Evolutionary conservation across 2,113 vertebrate genomes (phyloP).

Genomic region (Elaphurus davidianus): DNA sequence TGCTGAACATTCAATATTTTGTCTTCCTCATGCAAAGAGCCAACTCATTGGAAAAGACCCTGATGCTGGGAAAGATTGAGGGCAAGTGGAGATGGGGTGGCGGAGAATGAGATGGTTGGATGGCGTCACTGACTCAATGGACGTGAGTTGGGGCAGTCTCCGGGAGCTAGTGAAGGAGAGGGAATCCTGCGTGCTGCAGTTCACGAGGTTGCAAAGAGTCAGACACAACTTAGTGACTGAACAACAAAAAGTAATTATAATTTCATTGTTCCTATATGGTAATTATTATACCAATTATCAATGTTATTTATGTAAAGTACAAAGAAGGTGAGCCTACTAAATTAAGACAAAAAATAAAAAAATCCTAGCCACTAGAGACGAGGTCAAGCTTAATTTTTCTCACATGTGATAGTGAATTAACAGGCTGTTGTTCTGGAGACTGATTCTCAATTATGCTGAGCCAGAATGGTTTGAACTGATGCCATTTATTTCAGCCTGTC

Average conservation of each 20-base stretch:
- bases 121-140: neutral
- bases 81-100: neutral
- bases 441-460: constrained; percentile 73
- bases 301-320: neutral
- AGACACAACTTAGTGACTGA: neutral
- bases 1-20: neutral
- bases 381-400: constrained; percentile 69
- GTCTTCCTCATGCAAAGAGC: neutral
- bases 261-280: neutral
- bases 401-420: constrained; percentile 68
- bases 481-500: constrained; percentile 71
- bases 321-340: neutral
- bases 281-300: neutral
- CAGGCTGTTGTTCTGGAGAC: constrained; percentile 73
- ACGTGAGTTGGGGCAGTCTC: neutral
- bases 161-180: neutral
- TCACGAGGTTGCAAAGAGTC: neutral
- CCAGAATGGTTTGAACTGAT: constrained; percentile 69
- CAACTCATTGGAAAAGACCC: neutral
- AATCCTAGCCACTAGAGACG: neutral
- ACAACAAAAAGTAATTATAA: neutral
- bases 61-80: neutral
- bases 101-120: neutral
- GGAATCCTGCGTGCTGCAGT: neutral
- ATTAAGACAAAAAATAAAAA: constrained; percentile 28